These are phyloP conservation scores for Tonatia bakeri DNA, from an alignment of 2,113 vertebrate species.

Conservation along the genomic window DNA sequence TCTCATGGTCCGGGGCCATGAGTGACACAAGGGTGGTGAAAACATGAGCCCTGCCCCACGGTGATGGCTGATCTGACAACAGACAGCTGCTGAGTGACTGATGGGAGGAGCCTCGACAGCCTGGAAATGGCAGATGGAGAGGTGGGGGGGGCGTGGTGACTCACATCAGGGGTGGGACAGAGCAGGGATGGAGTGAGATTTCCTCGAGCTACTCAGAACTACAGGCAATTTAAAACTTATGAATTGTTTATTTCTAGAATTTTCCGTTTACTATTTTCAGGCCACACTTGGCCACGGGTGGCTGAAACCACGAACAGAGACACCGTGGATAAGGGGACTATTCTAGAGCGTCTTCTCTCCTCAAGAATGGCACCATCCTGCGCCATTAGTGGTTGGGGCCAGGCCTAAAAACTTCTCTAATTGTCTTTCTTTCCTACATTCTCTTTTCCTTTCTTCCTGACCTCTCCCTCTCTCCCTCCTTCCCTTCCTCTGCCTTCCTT, in stretches of 20 bases:
- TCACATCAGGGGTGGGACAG: neutral
- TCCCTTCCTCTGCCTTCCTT: neutral
- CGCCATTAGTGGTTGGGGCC: too few relatives aligned
- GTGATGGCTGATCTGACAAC: neutral
- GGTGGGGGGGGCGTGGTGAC: neutral
- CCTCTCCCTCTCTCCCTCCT: too few relatives aligned
- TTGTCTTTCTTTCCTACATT: neutral
- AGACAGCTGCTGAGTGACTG: too few relatives aligned
- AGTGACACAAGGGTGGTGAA: neutral
- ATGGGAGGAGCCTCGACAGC: too few relatives aligned
- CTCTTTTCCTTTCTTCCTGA: fast-evolving
- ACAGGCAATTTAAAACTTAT: too few relatives aligned
- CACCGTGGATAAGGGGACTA: neutral
- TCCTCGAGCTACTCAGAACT: neutral
- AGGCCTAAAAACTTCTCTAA: neutral
- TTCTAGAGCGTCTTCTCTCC: neutral
- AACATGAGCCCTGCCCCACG: neutral
- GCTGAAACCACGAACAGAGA: neutral
- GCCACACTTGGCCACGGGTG: neutral
- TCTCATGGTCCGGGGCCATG: too few relatives aligned
- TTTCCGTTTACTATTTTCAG: neutral
- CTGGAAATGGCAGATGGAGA: too few relatives aligned
- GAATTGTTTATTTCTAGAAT: neutral
- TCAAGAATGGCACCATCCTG: neutral
- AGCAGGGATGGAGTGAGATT: neutral